Conservation (phyloP, 2,888 invertebrate species). For the Augiades crinisus region DNA sequence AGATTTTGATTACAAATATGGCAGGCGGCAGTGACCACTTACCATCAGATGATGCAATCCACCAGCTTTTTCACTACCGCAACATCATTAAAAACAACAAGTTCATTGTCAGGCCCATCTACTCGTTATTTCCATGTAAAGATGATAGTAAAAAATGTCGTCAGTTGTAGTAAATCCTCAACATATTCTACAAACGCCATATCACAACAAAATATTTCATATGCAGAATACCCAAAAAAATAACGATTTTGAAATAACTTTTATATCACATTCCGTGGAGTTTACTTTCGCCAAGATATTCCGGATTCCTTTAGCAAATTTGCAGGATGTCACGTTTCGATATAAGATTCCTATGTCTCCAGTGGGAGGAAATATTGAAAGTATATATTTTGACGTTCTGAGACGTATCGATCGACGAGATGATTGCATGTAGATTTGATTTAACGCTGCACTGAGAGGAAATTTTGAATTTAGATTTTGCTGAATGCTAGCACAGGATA, state of each 20-base stretch:
- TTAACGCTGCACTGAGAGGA: constrained; percentile 20
- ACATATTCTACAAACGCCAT: too few species aligned
- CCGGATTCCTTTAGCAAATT: constrained; percentile 19
- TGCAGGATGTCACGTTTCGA: constrained; percentile 16
- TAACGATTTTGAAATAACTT: constrained; percentile 9
- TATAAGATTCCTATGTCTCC: constrained; percentile 23
- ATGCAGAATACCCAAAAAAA: too few species aligned
- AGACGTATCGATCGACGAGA: constrained; percentile 2
- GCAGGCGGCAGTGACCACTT: too few species aligned
- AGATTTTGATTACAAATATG: too few species aligned
- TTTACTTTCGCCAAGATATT: constrained; percentile 16
- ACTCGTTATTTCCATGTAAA: too few species aligned
- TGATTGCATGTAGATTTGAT: constrained; percentile 11
- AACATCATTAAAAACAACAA: too few species aligned
- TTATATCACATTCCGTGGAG: constrained; percentile 10
- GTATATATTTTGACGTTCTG: constrained; percentile 20
- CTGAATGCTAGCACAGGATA: neutral
- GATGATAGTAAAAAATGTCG: too few species aligned
- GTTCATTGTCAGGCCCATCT: too few species aligned
- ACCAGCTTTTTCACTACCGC: too few species aligned
- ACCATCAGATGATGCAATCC: too few species aligned
- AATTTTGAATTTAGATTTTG: neutral
- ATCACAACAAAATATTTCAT: too few species aligned
- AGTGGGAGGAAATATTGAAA: constrained; percentile 19
- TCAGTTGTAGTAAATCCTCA: too few species aligned